Evolutionary conservation across 1,140 invertebrate species (phyloP).

Genomic region (Philopotamus ludificatus): DNA sequence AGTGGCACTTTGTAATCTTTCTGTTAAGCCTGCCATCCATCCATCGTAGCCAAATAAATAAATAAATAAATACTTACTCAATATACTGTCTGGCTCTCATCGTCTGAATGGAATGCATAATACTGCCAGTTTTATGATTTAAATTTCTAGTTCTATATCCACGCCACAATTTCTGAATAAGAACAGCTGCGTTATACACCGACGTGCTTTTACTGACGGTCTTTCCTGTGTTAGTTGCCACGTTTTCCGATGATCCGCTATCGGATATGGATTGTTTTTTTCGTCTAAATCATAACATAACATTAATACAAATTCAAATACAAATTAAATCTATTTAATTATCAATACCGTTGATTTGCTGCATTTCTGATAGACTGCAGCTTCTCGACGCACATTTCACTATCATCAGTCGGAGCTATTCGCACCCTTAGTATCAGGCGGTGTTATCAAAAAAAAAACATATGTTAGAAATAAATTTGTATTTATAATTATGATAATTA

Average conservation of each 20-base stretch:
- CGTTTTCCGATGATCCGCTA: slow-evolving; percentile 36
- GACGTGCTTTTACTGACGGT: slow-evolving; percentile 50
- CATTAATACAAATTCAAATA: not conserved
- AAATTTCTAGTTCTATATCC: slow-evolving; percentile 80
- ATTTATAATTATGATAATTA: not conserved
- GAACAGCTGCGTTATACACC: slow-evolving; percentile 65
- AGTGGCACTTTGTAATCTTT: too few species aligned
- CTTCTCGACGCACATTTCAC: slow-evolving; percentile 51
- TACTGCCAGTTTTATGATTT: slow-evolving; percentile 69
- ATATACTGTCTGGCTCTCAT: slow-evolving; percentile 83
- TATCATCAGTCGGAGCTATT: slow-evolving; percentile 41
- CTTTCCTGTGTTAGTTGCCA: slow-evolving; percentile 49
- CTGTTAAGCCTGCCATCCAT: too few species aligned
- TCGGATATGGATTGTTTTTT: slow-evolving; percentile 40
- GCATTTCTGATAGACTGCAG: slow-evolving; percentile 49
- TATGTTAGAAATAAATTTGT: slow-evolving; percentile 5
- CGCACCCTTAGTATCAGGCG: slow-evolving; percentile 45
- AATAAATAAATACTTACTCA: slow-evolving; percentile 69
- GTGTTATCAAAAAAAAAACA: slow-evolving; percentile 32
- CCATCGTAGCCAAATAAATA: too few species aligned
- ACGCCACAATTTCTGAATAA: slow-evolving; percentile 86
- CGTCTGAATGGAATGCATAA: slow-evolving; percentile 75
- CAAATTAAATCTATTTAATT: not conserved
- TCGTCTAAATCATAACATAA: slow-evolving; percentile 23
- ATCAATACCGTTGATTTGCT: slow-evolving; percentile 47